These are phyloP conservation scores for Agapornis roseicollis DNA, from an alignment of 2,113 vertebrate species.

Conservation along the genomic window DNA sequence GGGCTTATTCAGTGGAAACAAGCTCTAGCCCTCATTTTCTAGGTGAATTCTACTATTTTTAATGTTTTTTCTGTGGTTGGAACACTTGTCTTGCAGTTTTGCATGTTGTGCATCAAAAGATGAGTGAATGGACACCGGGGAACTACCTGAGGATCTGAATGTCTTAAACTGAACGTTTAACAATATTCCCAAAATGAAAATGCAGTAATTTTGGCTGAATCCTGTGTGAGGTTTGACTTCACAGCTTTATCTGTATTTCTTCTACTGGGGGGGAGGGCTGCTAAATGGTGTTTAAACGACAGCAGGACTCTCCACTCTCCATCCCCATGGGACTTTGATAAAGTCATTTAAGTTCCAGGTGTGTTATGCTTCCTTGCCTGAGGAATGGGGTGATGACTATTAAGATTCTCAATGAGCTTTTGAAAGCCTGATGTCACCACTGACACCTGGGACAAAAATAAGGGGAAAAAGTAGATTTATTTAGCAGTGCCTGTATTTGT, in stretches of 20 bases:
- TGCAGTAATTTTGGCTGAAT: not conserved
- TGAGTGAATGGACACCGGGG: not conserved
- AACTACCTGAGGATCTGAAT: not conserved
- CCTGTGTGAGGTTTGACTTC: not conserved
- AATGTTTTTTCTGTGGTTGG: not conserved
- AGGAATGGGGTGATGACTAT: not conserved
- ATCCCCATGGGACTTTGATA: not conserved
- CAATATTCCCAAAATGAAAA: not conserved
- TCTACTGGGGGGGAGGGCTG: not conserved
- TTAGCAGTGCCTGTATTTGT: not conserved
- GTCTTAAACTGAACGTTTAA: not conserved
- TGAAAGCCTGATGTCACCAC: not conserved
- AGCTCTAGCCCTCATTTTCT: not conserved
- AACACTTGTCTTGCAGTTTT: not conserved
- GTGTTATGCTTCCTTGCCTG: slow-evolving; percentile 1
- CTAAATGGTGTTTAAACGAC: not conserved
- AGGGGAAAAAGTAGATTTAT: not conserved
- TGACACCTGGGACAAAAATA: not conserved
- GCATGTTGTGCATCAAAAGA: not conserved
- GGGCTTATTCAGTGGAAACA: not conserved
- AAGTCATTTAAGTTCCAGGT: not conserved
- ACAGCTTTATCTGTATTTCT: not conserved
- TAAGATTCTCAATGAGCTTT: not conserved
- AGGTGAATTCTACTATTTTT: not conserved
- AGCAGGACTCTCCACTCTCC: not conserved